These are phyloP conservation scores for Chesias legatella DNA, from an alignment of 2,888 invertebrate species.

Conservation along the genomic window DNA sequence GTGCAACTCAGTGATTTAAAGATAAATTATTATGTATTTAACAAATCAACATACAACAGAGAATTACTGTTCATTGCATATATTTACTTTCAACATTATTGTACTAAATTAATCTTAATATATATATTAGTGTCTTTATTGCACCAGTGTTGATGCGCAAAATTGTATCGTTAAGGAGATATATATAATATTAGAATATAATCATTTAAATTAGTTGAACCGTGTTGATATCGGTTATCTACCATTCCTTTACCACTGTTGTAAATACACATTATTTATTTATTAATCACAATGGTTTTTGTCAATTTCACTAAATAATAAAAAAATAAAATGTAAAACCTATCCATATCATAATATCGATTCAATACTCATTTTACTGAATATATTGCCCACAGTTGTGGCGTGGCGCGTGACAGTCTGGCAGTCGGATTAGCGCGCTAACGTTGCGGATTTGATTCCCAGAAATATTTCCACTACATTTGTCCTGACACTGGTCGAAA, in stretches of 20 bases:
- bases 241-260: constrained; percentile 27
- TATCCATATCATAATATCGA: constrained; percentile 19
- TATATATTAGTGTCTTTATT: constrained; percentile 23
- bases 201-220: constrained; percentile 29
- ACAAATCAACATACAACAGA: constrained; percentile 10
- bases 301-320: too few relatives aligned
- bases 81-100: constrained; percentile 30
- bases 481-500: too few relatives aligned
- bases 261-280: constrained; percentile 26
- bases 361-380: constrained; percentile 16
- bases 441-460: too few relatives aligned
- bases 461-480: too few relatives aligned
- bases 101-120: constrained; percentile 21
- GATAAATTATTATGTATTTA: too few relatives aligned
- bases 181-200: constrained; percentile 33
- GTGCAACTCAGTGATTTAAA: too few relatives aligned
- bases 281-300: too few relatives aligned
- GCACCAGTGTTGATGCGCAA: constrained; percentile 33
- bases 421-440: too few relatives aligned
- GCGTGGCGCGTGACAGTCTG: too few relatives aligned
- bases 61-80: constrained; percentile 5
- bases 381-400: too few relatives aligned
- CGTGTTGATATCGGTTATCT: constrained; percentile 24
- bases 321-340: too few relatives aligned
- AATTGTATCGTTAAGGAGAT: constrained; percentile 34